phyloP scores from a whole-genome alignment of 1,140 invertebrate genomes.

The Episyrphus balteatus region DNA sequence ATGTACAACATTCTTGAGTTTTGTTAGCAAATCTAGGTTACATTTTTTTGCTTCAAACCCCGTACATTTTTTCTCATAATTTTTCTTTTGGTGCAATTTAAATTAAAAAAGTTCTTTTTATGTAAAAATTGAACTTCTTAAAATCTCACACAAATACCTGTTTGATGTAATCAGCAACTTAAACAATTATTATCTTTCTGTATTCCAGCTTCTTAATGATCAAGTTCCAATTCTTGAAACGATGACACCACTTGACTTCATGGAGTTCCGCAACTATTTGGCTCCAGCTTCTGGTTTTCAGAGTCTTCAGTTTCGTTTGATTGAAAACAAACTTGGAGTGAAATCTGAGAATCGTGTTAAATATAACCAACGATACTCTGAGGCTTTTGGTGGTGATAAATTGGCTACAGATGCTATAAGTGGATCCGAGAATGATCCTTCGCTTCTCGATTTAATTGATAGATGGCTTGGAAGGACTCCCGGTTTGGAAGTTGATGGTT shows the following conservation, averaged over 20 bases:
- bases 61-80: no score
- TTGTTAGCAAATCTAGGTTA: no score
- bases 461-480: slow-evolving; percentile 92
- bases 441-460: slow-evolving; percentile 73
- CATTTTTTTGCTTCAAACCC: no score
- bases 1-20: no score
- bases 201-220: slow-evolving; percentile 75
- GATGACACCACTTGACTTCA: slow-evolving; percentile 95
- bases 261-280: slow-evolving; percentile 88
- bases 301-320: slow-evolving; percentile 86
- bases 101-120: no score
- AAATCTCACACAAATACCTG: no score
- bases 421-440: slow-evolving; percentile 71
- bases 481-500: slow-evolving; percentile 69
- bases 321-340: slow-evolving; percentile 95
- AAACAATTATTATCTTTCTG: background rate
- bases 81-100: no score
- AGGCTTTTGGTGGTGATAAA: slow-evolving; percentile 71
- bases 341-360: slow-evolving; percentile 77
- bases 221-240: slow-evolving; percentile 96
- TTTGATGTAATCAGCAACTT: no score
- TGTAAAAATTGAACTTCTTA: no score
- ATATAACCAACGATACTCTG: slow-evolving; percentile 86
- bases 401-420: slow-evolving; percentile 59
- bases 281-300: slow-evolving; percentile 96